These are phyloP conservation scores for Euthynnus affinis DNA, from an alignment of 2,797 vertebrate genomes.

Conservation along the genomic window DNA sequence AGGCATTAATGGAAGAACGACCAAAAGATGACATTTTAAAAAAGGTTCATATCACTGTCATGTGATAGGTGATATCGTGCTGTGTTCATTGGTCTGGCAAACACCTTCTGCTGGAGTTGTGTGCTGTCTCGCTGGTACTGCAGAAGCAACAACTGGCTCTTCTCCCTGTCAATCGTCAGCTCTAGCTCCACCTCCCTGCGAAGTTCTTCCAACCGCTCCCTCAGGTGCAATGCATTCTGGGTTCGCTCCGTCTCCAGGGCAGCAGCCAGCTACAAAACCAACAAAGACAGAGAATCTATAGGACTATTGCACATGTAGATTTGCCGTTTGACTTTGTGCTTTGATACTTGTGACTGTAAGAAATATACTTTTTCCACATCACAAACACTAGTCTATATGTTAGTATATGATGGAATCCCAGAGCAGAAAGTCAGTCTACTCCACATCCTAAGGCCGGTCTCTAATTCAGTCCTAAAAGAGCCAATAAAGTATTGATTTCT, in stretches of 20 bases:
- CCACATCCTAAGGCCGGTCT: conserved; percentile 48
- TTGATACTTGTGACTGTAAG: not conserved
- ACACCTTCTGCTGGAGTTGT: conserved; percentile 86
- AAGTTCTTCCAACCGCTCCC: conserved; percentile 79
- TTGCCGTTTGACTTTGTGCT: not conserved
- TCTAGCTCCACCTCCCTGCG: conserved; percentile 82
- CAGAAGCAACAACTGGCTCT: conserved; percentile 82
- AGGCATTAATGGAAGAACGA: not conserved
- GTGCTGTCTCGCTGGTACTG: conserved; percentile 82
- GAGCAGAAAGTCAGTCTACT: conserved; percentile 21
- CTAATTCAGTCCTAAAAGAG: conserved; percentile 33
- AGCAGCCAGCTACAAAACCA: conserved; percentile 78
- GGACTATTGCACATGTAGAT: not conserved
- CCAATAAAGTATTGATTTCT: conserved; percentile 39
- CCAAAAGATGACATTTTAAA: not conserved
- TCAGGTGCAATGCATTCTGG: conserved; percentile 73
- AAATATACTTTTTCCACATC: conserved; percentile 19
- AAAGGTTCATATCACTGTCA: not conserved
- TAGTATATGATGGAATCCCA: conserved; percentile 27
- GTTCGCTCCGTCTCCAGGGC: conserved; percentile 79
- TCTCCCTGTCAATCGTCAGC: conserved; percentile 85
- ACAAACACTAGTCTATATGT: conserved; percentile 8
- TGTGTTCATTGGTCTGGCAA: not conserved
- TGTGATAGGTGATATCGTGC: not conserved
- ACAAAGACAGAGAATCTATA: not conserved